These are phyloP conservation scores for Calliphora vomitoria DNA, from an alignment of 2,888 invertebrate species.

Conservation along the genomic window DNA sequence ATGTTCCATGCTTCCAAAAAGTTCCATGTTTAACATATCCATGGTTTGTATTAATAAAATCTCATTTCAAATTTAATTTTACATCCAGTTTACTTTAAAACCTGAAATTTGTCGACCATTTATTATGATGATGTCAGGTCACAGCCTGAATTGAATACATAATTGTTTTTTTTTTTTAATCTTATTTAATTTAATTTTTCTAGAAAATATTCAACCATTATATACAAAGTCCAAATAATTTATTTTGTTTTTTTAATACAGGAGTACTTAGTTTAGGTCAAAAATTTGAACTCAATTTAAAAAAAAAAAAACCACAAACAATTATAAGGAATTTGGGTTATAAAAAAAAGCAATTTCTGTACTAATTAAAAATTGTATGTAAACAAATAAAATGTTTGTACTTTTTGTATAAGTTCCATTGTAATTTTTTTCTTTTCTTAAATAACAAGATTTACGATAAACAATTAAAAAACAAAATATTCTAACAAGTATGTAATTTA, in stretches of 20 bases:
- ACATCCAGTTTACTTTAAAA: too few species aligned
- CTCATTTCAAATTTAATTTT: too few species aligned
- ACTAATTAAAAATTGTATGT: slow-evolving; percentile 5
- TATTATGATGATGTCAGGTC: too few species aligned
- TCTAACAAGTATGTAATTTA: slow-evolving; percentile 27
- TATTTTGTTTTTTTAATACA: background rate
- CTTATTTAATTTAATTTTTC: background rate
- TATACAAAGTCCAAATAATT: background rate
- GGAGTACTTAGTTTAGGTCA: slow-evolving; percentile 12
- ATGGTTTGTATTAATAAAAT: too few species aligned
- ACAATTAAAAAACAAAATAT: background rate
- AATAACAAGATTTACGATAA: slow-evolving; percentile 34
- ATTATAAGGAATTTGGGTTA: slow-evolving; percentile 4
- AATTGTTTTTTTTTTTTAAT: too few species aligned
- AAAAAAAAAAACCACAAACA: background rate
- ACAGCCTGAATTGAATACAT: too few species aligned
- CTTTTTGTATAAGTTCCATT: slow-evolving; percentile 10
- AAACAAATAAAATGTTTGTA: background rate
- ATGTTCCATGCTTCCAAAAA: too few species aligned
- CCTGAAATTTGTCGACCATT: too few species aligned
- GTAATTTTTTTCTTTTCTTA: background rate
- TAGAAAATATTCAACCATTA: too few species aligned
- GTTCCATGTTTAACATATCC: too few species aligned
- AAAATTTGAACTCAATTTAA: background rate
- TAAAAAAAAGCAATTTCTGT: background rate